phyloP scores from a whole-genome alignment of 2,113 vertebrate genomes.

The Apodemus speciosus region DNA sequence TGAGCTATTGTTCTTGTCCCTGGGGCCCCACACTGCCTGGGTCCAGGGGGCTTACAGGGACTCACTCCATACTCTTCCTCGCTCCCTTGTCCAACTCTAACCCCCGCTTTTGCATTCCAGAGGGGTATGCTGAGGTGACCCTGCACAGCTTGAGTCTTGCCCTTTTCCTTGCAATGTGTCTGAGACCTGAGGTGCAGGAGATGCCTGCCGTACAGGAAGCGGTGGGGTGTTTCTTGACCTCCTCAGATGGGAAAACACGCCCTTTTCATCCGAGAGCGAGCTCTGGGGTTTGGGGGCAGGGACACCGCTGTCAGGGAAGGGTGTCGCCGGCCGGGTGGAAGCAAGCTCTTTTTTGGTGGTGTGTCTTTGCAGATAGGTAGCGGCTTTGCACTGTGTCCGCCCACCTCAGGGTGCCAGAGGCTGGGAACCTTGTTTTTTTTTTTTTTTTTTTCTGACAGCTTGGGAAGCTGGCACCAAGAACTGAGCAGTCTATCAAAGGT shows the following conservation, averaged over 20 bases:
- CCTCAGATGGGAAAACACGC: background rate
- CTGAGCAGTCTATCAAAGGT: background rate
- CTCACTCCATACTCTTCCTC: background rate
- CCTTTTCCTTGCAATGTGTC: background rate
- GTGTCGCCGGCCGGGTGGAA: background rate
- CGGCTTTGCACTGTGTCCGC: background rate
- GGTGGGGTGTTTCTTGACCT: fast-evolving
- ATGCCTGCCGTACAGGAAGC: background rate
- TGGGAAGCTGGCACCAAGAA: background rate
- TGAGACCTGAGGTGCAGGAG: background rate
- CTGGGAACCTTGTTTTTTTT: background rate
- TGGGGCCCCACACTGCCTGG: background rate
- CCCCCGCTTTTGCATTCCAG: background rate
- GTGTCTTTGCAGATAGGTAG: background rate
- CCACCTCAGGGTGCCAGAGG: too few species aligned
- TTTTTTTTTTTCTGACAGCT: background rate
- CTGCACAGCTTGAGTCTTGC: fast-evolving
- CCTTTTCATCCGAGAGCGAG: background rate
- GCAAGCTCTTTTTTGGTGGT: too few species aligned
- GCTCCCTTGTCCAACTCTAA: background rate
- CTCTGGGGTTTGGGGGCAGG: background rate
- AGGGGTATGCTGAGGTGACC: background rate
- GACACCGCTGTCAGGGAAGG: background rate
- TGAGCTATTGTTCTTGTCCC: background rate
- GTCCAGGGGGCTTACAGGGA: background rate